Base-by-base conservation (phyloP, 2,113 vertebrate genomes). In the Jacana jacana region DNA sequence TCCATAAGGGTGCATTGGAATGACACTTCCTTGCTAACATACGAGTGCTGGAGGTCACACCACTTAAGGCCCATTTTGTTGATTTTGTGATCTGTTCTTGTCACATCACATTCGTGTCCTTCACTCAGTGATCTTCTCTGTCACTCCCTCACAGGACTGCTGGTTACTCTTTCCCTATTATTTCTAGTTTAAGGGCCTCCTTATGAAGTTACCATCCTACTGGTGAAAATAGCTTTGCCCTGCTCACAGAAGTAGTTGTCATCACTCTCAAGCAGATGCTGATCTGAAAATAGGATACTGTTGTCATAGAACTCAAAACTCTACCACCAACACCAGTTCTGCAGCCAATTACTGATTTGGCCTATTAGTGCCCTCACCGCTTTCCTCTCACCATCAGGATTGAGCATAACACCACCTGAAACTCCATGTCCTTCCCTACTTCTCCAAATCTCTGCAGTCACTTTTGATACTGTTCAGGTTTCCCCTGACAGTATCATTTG, bases 51-150 rank as follows among this genome's bases (percentile, higher is more conserved):
- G 31, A 51, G 8, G 25, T 42, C 30, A 51, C 12, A 25, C 31
- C 1, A 4, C 19, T 68, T 58, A 58, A 40, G 42, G 9, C 19
- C 10, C 4, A 20, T 71, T 55, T 79, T 64, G 18, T 30, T 48
- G 23, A 48, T 71, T 55, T 60, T 64, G 10, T 49, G 35, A 30
- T 30, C 23, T 27, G 4, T 80, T 71, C 66, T 49, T 55, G 24
- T 30, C 57, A 70, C 17, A 48, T 20, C 30, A n/a, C 10, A n/a
- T 19, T 28, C 24, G n/a, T 9, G 16, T 8, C 17, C 25, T 83
- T 55, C 0, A 3, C 17, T 63, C 55, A 63, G 17, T 0, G 5
- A 48, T 55, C 25, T 15, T 17, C 20, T 35, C 40, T 30, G 14
- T n/a, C 49, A 35, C 20, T 40, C 40, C 17, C 22, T 57, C 20